Evolutionary conservation across 2,797 vertebrate genomes (phyloP).

Genomic region (Buceros bicornis): DNA sequence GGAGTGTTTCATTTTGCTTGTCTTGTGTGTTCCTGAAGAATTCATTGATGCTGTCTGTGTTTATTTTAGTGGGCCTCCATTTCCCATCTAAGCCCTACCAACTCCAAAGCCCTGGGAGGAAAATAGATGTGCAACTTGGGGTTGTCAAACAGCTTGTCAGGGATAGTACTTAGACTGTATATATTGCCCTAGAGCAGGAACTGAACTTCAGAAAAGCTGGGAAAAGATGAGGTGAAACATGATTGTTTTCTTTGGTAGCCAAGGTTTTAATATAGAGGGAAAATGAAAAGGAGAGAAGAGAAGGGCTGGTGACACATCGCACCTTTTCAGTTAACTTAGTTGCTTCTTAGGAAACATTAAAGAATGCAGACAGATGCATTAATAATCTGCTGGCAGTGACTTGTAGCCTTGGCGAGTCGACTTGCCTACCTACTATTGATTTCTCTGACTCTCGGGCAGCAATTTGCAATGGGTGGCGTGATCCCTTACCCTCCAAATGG

Average conservation of each 20-base stretch:
- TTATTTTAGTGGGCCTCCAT: slow-evolving; percentile 73
- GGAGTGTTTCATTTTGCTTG: slow-evolving; percentile 68
- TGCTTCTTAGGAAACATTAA: slow-evolving; percentile 72
- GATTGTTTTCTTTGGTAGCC: slow-evolving; percentile 76
- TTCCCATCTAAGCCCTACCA: slow-evolving; percentile 64
- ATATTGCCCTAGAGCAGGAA: slow-evolving; percentile 65
- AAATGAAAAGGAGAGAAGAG: slow-evolving; percentile 73
- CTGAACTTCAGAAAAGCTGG: slow-evolving; percentile 69
- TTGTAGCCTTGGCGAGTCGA: slow-evolving; percentile 29
- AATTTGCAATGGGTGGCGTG: slow-evolving; percentile 7
- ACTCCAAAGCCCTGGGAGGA: slow-evolving; percentile 39
- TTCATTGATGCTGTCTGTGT: slow-evolving; percentile 69
- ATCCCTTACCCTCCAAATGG: slow-evolving; percentile 5
- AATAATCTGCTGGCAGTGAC: slow-evolving; percentile 64
- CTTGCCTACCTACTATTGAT: slow-evolving; percentile 60
- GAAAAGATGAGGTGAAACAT: slow-evolving; percentile 72
- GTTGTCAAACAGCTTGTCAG: slow-evolving; percentile 73
- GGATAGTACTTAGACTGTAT: slow-evolving; percentile 64
- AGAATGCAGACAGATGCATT: slow-evolving; percentile 70
- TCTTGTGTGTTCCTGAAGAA: slow-evolving; percentile 61
- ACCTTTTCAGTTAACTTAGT: slow-evolving; percentile 73
- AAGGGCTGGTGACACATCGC: slow-evolving; percentile 61
- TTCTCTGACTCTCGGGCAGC: slow-evolving; percentile 47
- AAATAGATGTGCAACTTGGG: slow-evolving; percentile 69
- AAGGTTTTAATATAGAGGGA: slow-evolving; percentile 67